These are phyloP conservation scores for Acheta domesticus DNA, from an alignment of 2,888 invertebrate species.

Conservation along the genomic window DNA sequence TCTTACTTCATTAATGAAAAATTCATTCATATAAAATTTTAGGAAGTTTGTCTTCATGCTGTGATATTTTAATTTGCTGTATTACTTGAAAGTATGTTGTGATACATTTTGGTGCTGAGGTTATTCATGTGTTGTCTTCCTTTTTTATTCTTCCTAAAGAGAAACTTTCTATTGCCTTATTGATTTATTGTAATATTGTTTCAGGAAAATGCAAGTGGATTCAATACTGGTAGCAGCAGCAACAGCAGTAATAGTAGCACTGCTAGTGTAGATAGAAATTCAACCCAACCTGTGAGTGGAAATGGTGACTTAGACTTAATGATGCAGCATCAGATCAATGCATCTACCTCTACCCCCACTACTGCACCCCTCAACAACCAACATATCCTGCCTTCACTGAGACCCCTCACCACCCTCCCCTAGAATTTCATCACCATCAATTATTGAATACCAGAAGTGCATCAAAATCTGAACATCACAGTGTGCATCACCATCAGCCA, in stretches of 20 bases:
- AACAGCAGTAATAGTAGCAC: constrained; percentile 19
- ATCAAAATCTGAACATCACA: constrained; percentile 24
- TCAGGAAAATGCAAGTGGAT: constrained; percentile 18
- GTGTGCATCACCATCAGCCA: constrained; percentile 42
- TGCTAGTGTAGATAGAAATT: constrained; percentile 11
- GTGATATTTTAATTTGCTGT: too few species aligned
- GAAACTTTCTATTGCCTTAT: too few species aligned
- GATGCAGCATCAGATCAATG: constrained; percentile 28
- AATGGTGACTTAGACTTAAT: constrained; percentile 27
- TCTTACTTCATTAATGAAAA: too few species aligned
- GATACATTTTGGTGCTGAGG: too few species aligned
- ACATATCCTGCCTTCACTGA: constrained; percentile 28
- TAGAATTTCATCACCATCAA: constrained; percentile 30
- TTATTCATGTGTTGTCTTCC: too few species aligned
- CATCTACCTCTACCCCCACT: constrained; percentile 19
- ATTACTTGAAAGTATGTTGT: too few species aligned
- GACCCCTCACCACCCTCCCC: constrained; percentile 24
- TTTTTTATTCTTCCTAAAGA: too few species aligned
- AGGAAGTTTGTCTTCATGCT: too few species aligned
- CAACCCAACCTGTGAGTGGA: constrained; percentile 25
- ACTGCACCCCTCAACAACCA: not conserved
- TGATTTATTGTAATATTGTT: not conserved
- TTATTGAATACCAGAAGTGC: constrained; percentile 28
- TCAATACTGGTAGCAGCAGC: not conserved
- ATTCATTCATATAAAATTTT: too few species aligned